These are phyloP conservation scores for Amphibalanus amphitrite DNA, from an alignment of 1,140 invertebrate genomes.

Conservation along the genomic window DNA sequence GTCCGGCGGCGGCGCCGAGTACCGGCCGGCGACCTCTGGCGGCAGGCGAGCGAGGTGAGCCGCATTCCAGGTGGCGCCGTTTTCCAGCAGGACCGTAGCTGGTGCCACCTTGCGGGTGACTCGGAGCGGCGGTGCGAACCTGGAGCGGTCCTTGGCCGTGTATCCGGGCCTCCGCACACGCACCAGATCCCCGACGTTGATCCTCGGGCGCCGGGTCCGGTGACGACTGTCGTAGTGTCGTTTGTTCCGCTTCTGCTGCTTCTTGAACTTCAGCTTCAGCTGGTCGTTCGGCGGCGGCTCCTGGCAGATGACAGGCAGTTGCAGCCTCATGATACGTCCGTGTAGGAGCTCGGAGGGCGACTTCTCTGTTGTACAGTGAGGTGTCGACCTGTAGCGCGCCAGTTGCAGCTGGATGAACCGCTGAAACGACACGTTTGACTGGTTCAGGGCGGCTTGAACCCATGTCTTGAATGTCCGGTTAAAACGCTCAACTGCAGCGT, in stretches of 20 bases:
- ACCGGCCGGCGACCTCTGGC: too few relatives aligned
- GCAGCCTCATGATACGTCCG: background rate
- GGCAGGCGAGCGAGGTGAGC: background rate
- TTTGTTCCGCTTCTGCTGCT: background rate
- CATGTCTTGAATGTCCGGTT: background rate
- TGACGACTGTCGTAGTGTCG: background rate
- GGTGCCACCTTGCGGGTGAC: background rate
- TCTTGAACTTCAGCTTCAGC: background rate
- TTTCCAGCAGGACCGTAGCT: background rate
- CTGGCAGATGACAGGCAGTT: background rate
- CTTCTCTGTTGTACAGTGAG: background rate
- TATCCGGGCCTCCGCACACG: background rate
- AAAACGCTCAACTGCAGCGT: background rate
- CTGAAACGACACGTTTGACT: background rate
- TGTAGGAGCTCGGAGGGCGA: background rate
- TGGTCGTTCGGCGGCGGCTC: background rate
- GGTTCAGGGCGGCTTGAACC: background rate
- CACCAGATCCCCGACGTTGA: background rate
- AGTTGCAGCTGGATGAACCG: background rate
- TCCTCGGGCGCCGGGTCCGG: background rate
- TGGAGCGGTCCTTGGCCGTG: background rate
- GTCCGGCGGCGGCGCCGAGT: too few relatives aligned
- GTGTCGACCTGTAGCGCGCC: background rate
- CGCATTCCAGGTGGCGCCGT: background rate
- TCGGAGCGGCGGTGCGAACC: background rate